These are phyloP conservation scores for Ormia ochracea DNA, from an alignment of 2,888 invertebrate species.

Conservation along the genomic window DNA sequence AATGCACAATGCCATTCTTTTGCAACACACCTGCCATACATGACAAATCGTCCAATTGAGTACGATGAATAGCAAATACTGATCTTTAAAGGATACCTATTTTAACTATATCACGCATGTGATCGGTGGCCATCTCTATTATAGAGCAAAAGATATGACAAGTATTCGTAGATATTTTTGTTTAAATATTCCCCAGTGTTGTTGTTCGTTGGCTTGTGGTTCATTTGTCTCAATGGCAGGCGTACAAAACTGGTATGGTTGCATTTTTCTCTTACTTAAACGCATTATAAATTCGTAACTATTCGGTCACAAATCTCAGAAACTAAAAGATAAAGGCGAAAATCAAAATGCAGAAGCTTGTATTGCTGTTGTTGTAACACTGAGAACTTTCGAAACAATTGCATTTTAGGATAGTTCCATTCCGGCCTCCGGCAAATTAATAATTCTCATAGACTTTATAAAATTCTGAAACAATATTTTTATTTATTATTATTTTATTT, in stretches of 20 bases:
- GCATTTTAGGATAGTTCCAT: neutral
- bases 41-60: no score
- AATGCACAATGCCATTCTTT: no score
- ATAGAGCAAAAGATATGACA: neutral
- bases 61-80: no score
- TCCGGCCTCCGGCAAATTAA: no score
- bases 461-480: no score
- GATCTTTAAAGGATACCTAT: no score
- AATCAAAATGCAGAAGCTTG: conserved; percentile 4
- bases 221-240: conserved; percentile 62
- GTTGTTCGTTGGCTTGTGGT: conserved; percentile 33
- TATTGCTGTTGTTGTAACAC: conserved; percentile 7
- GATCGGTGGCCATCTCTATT: neutral
- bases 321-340: neutral
- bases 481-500: no score
- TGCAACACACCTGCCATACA: no score
- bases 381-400: neutral
- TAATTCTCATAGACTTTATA: no score
- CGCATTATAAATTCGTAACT: conserved; percentile 60
- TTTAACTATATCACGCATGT: neutral
- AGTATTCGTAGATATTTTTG: conserved; percentile 17
- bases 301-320: conserved; percentile 56
- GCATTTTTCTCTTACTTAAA: conserved; percentile 62
- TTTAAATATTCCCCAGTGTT: conserved; percentile 28
- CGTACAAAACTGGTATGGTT: conserved; percentile 63